Evolutionary conservation across 2,797 vertebrate species (phyloP).

Genomic region (Hemitrygon akajei): DNA sequence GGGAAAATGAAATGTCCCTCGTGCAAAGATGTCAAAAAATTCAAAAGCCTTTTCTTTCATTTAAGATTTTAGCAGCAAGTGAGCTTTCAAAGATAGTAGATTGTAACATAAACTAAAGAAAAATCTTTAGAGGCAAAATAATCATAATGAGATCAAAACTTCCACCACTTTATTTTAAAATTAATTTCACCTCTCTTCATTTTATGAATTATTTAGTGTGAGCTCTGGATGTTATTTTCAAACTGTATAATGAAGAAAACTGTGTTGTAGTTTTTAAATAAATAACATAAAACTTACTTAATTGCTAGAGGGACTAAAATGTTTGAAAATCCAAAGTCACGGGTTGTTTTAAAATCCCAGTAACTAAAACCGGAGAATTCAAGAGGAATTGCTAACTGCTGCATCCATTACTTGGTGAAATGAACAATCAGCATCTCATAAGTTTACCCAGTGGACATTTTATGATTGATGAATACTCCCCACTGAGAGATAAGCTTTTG

Average conservation of each 20-base stretch:
- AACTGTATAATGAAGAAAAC: background rate
- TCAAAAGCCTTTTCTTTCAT: background rate
- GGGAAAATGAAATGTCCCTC: background rate
- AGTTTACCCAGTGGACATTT: slow-evolving; percentile 24
- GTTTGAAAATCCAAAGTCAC: background rate
- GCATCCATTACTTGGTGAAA: background rate
- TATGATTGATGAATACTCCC: slow-evolving; percentile 19
- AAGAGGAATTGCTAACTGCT: background rate
- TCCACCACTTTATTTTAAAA: background rate
- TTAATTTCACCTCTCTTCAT: background rate
- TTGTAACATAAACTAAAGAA: background rate
- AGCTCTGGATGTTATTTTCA: background rate
- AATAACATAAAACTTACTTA: background rate
- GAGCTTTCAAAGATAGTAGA: background rate
- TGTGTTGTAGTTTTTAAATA: background rate
- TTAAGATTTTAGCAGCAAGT: background rate
- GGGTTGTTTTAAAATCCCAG: background rate
- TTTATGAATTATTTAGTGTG: background rate
- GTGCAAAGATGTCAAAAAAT: background rate
- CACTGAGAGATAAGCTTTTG: slow-evolving; percentile 10
- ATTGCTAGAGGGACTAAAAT: background rate
- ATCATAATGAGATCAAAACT: background rate
- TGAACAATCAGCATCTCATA: background rate
- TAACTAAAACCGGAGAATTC: background rate
- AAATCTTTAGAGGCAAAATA: background rate